Conservation (phyloP, 2,113 vertebrate species). For the Pygathrix nemaeus region DNA sequence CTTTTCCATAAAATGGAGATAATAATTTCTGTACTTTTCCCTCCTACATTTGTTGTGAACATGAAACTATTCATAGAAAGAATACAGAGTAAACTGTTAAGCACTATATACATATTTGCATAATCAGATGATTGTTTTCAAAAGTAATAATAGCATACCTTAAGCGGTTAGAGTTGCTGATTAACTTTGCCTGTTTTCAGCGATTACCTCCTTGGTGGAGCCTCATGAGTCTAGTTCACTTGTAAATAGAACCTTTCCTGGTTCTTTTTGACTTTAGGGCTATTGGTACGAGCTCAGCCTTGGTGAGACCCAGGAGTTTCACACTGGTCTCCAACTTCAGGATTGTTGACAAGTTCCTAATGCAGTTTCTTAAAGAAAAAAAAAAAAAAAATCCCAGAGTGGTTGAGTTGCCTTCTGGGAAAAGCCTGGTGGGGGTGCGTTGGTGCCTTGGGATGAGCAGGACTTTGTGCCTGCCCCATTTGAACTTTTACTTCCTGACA, state of each 20-base stretch:
- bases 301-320: not conserved
- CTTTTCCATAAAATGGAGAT: not conserved
- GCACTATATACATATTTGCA: not conserved
- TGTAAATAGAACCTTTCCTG: not conserved
- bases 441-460: not conserved
- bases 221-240: not conserved
- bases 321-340: not conserved
- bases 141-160: not conserved
- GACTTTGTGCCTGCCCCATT: not conserved
- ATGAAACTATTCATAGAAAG: not conserved
- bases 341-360: not conserved
- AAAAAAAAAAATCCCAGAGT: not conserved
- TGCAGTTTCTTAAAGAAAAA: not conserved
- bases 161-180: not conserved
- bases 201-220: not conserved
- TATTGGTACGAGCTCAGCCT: not conserved
- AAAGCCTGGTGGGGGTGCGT: not conserved
- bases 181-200: not conserved
- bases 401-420: not conserved
- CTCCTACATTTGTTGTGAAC: not conserved
- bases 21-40: not conserved
- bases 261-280: not conserved
- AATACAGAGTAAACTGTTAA: not conserved
- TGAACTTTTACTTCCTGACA: not conserved
- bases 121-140: not conserved